Conservation (phyloP, 1,140 invertebrate species). For the Papilio machaon region DNA sequence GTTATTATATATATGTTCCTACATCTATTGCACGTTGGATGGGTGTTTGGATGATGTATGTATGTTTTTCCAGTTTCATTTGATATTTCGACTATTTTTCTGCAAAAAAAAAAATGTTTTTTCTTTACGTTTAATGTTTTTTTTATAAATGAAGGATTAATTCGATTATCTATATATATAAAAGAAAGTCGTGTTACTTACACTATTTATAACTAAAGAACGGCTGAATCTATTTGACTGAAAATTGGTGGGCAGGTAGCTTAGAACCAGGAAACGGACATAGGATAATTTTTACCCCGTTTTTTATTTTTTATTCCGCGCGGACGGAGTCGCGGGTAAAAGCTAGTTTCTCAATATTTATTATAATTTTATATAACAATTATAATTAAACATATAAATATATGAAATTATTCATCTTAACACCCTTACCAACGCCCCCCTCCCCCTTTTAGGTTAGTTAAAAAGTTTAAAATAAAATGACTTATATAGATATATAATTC, state of each 20-base stretch:
- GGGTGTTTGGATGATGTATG: slow-evolving; percentile 27
- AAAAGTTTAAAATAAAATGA: slow-evolving; percentile 37
- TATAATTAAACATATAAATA: no score
- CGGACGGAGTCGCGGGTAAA: no score
- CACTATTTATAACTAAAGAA: no score
- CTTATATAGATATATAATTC: slow-evolving; percentile 6
- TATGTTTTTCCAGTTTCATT: neutral
- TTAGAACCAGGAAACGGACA: no score
- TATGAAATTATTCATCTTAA: slow-evolving; percentile 21
- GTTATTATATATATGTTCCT: slow-evolving; percentile 58
- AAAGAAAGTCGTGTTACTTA: no score
- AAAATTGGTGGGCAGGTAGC: no score
- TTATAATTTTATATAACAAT: neutral
- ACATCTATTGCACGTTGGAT: slow-evolving; percentile 42
- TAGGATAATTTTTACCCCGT: no score
- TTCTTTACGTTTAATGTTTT: neutral
- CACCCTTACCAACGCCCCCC: slow-evolving; percentile 46
- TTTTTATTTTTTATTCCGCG: no score
- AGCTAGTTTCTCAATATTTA: neutral
- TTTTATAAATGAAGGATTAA: neutral
- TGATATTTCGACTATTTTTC: neutral
- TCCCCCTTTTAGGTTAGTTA: slow-evolving; percentile 50
- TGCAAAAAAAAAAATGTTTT: neutral
- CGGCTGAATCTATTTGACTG: no score
- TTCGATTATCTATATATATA: no score